phyloP scores from a whole-genome alignment of 2,888 invertebrate species.

The Ceratothoa steindachneri region DNA sequence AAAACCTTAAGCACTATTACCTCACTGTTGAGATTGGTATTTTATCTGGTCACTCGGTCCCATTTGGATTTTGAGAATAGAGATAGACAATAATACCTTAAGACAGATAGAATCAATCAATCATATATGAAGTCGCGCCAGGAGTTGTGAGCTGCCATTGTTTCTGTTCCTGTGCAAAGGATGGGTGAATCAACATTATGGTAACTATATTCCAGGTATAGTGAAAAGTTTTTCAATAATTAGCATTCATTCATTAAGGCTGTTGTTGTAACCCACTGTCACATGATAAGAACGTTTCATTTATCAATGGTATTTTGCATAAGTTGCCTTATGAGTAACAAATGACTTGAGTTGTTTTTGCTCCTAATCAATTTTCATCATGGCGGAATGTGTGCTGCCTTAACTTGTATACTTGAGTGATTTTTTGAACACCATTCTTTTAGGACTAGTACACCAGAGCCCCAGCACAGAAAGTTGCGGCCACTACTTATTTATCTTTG shows the following conservation, averaged over 20 bases:
- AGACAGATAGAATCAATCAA: neutral
- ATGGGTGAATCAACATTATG: slow-evolving; percentile 16
- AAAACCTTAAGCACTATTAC: no score
- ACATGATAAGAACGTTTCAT: neutral
- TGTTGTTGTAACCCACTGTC: neutral
- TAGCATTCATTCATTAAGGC: slow-evolving; percentile 35
- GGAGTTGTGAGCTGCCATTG: neutral
- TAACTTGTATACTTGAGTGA: no score
- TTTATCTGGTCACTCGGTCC: no score
- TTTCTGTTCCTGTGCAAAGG: neutral
- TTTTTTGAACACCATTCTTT: no score
- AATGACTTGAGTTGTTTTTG: no score
- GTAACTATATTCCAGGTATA: slow-evolving; percentile 47
- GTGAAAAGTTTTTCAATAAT: slow-evolving; percentile 43
- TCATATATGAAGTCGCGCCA: neutral
- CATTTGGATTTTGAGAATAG: neutral
- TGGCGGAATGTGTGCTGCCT: no score
- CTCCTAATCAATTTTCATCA: no score
- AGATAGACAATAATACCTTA: slow-evolving; percentile 2
- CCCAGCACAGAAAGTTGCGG: no score
- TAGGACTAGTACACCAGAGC: no score
- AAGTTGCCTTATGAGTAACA: no score
- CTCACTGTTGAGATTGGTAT: no score
- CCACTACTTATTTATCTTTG: no score
- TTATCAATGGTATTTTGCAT: neutral